Evolutionary conservation across 2,113 vertebrate genomes (phyloP).

Genomic region (Vidua macroura): DNA sequence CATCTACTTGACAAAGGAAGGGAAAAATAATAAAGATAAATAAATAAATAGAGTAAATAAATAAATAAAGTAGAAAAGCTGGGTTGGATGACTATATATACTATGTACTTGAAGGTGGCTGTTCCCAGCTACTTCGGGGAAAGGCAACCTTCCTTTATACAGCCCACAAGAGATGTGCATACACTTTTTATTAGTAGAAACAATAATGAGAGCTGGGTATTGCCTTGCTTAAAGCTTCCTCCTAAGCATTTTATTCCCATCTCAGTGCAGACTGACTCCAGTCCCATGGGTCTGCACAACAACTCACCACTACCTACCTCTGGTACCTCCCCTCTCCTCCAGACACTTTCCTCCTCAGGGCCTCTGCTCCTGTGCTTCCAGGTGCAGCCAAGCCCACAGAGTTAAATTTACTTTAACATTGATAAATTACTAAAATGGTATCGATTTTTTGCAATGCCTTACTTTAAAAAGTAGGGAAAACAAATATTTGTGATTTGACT

Average conservation of each 20-base stretch:
- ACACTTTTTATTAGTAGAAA: not conserved
- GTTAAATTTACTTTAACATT: not conserved
- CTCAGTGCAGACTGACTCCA: not conserved
- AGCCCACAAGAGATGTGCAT: not conserved
- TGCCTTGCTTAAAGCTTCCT: not conserved
- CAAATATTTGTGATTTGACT: conserved; percentile 1
- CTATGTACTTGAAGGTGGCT: not conserved
- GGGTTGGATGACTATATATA: not conserved
- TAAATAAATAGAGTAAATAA: too few species aligned
- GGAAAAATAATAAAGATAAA: not conserved
- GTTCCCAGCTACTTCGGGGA: not conserved
- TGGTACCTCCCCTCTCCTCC: not conserved
- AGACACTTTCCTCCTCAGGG: not conserved
- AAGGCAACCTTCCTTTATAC: not conserved
- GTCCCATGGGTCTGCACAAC: not conserved
- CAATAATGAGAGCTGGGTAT: not conserved
- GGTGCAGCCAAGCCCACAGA: not conserved
- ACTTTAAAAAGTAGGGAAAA: not conserved
- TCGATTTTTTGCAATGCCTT: not conserved
- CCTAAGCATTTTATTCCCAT: not conserved
- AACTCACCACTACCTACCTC: not conserved
- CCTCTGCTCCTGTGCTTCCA: not conserved
- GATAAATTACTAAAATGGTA: not conserved
- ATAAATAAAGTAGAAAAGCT: not conserved
- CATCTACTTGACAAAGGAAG: not conserved